phyloP scores from a whole-genome alignment of 2,113 vertebrate genomes.

The Sinocyclocheilus anshuiensis region DNA sequence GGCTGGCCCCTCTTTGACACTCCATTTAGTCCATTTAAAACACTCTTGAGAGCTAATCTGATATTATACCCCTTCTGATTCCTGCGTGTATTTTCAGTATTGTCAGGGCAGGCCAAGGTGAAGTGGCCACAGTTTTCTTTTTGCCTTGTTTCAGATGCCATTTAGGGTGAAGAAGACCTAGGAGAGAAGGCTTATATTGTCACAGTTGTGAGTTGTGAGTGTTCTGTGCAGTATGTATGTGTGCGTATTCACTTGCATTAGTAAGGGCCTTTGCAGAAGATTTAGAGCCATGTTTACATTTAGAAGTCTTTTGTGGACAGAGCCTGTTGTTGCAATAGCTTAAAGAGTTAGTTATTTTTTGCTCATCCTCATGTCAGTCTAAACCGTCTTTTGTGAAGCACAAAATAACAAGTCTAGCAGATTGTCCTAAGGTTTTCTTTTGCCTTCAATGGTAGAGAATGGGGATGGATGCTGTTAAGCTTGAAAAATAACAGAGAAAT shows the following conservation, averaged over 20 bases:
- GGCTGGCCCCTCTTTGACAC: background rate
- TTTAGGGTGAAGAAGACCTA: background rate
- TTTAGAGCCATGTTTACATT: background rate
- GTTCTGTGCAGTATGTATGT: background rate
- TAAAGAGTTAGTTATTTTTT: background rate
- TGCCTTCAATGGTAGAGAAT: background rate
- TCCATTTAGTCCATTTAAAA: slow-evolving; percentile 30
- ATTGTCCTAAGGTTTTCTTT: background rate
- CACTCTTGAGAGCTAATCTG: slow-evolving; percentile 13
- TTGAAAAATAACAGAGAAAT: background rate
- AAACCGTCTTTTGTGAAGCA: background rate
- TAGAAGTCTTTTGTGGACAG: background rate
- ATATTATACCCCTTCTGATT: slow-evolving; percentile 34
- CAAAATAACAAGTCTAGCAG: background rate
- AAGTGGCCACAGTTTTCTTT: background rate
- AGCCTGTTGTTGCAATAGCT: background rate
- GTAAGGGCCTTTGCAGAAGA: background rate
- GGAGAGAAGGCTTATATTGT: background rate
- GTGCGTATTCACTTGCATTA: background rate
- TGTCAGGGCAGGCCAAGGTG: background rate
- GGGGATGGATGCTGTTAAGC: background rate
- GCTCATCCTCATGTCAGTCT: background rate
- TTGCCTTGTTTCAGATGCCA: background rate
- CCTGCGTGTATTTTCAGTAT: slow-evolving; percentile 19
- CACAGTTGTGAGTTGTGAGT: background rate